Conservation (phyloP, 2,888 invertebrate species). For the Blastobasis adustella region DNA sequence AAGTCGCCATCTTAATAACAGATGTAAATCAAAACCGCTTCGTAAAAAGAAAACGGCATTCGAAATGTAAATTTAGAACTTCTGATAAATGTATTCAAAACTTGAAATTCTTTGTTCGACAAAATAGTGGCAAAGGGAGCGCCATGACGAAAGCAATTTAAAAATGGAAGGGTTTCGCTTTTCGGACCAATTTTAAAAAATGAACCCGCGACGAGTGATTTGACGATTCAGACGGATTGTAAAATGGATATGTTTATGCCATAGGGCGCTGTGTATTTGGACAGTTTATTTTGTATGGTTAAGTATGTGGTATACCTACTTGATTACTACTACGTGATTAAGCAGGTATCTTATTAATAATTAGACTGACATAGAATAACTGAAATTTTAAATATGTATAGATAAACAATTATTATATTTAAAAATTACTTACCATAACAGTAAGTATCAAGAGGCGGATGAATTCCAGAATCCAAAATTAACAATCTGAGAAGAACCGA, state of each 20-base stretch:
- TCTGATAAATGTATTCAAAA: conserved; percentile 31
- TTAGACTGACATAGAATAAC: too few species aligned
- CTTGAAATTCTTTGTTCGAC: conserved; percentile 34
- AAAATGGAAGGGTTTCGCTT: conserved; percentile 70
- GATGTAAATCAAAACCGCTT: conserved; percentile 5
- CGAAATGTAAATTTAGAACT: conserved; percentile 30
- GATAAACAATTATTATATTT: too few species aligned
- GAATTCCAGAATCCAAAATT: conserved; percentile 20
- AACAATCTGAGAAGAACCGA: conserved; percentile 42
- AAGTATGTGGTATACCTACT: background rate
- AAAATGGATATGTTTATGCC: conserved; percentile 50
- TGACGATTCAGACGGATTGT: conserved; percentile 65
- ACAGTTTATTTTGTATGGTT: too few species aligned
- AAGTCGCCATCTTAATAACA: background rate
- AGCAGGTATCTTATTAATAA: background rate
- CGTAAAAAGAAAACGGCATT: conserved; percentile 13
- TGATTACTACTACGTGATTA: background rate
- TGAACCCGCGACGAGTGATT: conserved; percentile 64
- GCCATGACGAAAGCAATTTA: conserved; percentile 70
- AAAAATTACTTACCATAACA: background rate
- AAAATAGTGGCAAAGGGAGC: conserved; percentile 57
- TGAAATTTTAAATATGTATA: too few species aligned
- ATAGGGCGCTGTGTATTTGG: conserved; percentile 31
- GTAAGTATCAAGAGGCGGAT: background rate
- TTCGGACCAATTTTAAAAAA: conserved; percentile 68